phyloP scores from a whole-genome alignment of 1,140 invertebrate species.

The Meloidogyne exigua region DNA sequence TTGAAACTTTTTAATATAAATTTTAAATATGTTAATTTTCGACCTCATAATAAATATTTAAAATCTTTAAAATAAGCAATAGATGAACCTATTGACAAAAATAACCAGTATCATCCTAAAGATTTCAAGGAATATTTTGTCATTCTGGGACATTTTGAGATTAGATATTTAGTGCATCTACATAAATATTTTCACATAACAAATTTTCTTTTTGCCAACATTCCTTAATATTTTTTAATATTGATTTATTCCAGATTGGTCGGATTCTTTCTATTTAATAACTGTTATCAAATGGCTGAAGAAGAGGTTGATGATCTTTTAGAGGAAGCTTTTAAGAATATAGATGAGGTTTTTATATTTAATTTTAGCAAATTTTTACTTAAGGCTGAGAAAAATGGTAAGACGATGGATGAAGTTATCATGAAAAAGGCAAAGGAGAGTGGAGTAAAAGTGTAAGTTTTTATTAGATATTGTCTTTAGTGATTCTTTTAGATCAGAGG shows the following conservation, averaged over 20 bases:
- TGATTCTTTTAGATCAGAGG: not conserved
- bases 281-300: slow-evolving; percentile 26
- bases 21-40: no score
- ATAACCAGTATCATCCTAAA: no score
- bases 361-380: not conserved
- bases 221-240: not conserved
- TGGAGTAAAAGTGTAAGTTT: slow-evolving; percentile 9
- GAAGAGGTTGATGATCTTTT: slow-evolving; percentile 40
- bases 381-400: slow-evolving; percentile 40
- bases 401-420: slow-evolving; percentile 33
- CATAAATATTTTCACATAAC: no score
- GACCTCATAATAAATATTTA: no score
- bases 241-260: not conserved
- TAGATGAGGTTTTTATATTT: slow-evolving; percentile 35
- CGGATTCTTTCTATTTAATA: not conserved
- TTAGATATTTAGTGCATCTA: no score
- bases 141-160: no score
- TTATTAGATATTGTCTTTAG: not conserved
- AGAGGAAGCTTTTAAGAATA: slow-evolving; percentile 38
- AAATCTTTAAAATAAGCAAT: no score
- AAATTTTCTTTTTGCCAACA: no score
- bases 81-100: no score
- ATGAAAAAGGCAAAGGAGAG: slow-evolving; percentile 37
- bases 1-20: no score
- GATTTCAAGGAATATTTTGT: no score